A percentile compares a stretch with the other conserved stretches of the same genome.
Evolutionary conservation across 2,888 invertebrate genomes (phyloP).

Genomic region (Horisme vitalbata): DNA sequence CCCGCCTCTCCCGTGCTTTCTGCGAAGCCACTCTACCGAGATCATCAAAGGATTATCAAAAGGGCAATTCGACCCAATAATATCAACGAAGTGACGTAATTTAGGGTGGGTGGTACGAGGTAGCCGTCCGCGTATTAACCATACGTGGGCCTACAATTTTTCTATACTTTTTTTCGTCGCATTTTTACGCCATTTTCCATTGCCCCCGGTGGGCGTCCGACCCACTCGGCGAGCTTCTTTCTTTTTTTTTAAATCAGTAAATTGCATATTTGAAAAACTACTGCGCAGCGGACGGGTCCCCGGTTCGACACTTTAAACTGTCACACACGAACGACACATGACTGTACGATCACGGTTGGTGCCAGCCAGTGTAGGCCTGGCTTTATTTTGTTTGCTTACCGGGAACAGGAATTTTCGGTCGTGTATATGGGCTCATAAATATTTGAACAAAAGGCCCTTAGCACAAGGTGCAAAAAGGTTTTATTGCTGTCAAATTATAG

Average conservation of each 20-base stretch:
- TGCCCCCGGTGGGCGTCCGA: slow-evolving; percentile 61
- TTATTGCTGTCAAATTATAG: background rate
- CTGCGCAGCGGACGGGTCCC: slow-evolving; percentile 41
- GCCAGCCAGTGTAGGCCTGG: background rate
- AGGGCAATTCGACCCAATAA: slow-evolving; percentile 28
- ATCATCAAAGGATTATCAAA: slow-evolving; percentile 20
- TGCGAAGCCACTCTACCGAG: background rate
- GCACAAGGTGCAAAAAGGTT: too few relatives aligned
- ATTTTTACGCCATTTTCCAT: slow-evolving; percentile 72
- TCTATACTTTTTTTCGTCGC: slow-evolving; percentile 59
- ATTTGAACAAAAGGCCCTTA: too few relatives aligned
- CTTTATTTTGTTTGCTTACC: slow-evolving; percentile 1
- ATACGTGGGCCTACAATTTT: slow-evolving; percentile 71
- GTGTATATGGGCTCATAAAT: background rate
- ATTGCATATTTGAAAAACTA: slow-evolving; percentile 82
- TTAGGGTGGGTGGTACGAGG: slow-evolving; percentile 48
- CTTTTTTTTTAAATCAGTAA: slow-evolving; percentile 77
- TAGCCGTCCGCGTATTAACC: slow-evolving; percentile 67
- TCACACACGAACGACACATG: slow-evolving; percentile 8
- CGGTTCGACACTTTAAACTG: slow-evolving; percentile 17
- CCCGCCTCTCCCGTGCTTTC: too few relatives aligned
- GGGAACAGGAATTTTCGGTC: background rate
- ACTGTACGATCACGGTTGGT: background rate
- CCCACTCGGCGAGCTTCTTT: slow-evolving; percentile 45
- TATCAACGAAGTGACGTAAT: slow-evolving; percentile 39